phyloP scores from a whole-genome alignment of 1,140 invertebrate genomes.

The Cardiocondyla obscurior region DNA sequence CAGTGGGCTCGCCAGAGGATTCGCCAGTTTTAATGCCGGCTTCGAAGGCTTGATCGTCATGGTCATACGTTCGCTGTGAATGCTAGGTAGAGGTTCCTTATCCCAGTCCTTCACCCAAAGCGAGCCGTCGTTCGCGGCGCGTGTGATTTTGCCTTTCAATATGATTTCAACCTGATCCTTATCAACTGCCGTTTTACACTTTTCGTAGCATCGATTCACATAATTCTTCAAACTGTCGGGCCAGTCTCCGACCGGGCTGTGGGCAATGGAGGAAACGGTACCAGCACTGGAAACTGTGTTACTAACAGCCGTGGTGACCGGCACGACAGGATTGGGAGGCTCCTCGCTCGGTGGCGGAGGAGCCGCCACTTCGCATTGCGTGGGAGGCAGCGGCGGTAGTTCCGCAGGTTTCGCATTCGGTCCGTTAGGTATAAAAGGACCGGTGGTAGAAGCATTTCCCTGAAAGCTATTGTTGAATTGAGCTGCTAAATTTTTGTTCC shows the following conservation, averaged over 20 bases:
- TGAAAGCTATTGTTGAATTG: conserved; percentile 85
- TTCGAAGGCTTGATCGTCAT: conserved; percentile 84
- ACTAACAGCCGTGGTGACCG: conserved; percentile 44
- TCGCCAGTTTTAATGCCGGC: conserved; percentile 69
- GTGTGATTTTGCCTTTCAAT: conserved; percentile 95
- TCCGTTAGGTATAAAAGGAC: conserved; percentile 63
- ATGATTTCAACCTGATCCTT: conserved; percentile 97
- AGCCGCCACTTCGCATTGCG: conserved; percentile 78
- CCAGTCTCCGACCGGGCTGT: conserved; percentile 86
- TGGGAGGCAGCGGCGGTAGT: conserved; percentile 86
- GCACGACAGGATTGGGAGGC: conserved; percentile 61
- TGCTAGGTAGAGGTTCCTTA: conserved; percentile 94
- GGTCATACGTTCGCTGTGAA: conserved; percentile 90
- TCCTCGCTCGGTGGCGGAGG: conserved; percentile 76
- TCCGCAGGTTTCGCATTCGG: conserved; percentile 73
- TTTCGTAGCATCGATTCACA: conserved; percentile 95
- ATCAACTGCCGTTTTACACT: conserved; percentile 93
- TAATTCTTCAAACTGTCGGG: conserved; percentile 92
- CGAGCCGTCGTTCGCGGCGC: conserved; percentile 92
- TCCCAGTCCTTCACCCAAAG: conserved; percentile 96
- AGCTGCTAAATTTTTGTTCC: conserved; percentile 86
- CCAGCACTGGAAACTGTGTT: conserved; percentile 41
- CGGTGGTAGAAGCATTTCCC: conserved; percentile 75
- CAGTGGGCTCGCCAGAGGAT: conserved; percentile 69
- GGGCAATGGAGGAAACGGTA: conserved; percentile 72